These are phyloP conservation scores for Euphydryas editha DNA, from an alignment of 2,888 invertebrate species.

Conservation along the genomic window DNA sequence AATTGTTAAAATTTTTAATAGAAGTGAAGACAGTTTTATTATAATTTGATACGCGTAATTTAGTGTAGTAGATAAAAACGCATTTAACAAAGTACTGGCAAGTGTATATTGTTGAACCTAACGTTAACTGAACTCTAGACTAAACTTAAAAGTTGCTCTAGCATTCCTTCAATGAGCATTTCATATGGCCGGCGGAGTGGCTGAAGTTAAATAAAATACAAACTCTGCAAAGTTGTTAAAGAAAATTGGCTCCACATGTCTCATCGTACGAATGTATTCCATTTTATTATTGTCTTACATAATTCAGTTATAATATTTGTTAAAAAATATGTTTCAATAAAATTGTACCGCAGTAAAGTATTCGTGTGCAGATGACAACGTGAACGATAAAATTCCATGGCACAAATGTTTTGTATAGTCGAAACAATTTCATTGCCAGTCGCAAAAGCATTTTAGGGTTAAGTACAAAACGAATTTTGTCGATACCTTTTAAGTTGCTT, in stretches of 20 bases:
- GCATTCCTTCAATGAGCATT: constrained; percentile 19
- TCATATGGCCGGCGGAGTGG: constrained; percentile 36
- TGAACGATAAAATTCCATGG: neutral
- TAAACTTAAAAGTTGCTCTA: constrained; percentile 5
- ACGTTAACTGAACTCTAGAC: neutral
- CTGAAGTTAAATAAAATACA: constrained; percentile 44
- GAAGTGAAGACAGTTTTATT: too few species aligned
- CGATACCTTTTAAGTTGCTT: constrained; percentile 20
- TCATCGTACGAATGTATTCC: constrained; percentile 48
- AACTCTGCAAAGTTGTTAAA: constrained; percentile 41
- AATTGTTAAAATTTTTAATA: neutral
- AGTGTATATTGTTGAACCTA: neutral
- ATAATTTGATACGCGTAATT: neutral
- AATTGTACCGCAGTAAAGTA: neutral
- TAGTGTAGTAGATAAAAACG: neutral
- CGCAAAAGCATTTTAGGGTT: constrained; percentile 7
- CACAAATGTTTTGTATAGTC: constrained; percentile 6
- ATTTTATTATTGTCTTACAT: constrained; percentile 40
- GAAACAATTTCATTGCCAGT: constrained; percentile 1
- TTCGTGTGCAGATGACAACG: neutral
- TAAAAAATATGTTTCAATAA: constrained; percentile 4
- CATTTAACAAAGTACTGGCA: neutral
- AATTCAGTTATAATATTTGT: neutral
- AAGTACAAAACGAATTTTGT: constrained; percentile 15
- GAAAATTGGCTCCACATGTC: constrained; percentile 40